Conservation (phyloP, 2,113 vertebrate genomes). For the Rhinolophus sinicus region DNA sequence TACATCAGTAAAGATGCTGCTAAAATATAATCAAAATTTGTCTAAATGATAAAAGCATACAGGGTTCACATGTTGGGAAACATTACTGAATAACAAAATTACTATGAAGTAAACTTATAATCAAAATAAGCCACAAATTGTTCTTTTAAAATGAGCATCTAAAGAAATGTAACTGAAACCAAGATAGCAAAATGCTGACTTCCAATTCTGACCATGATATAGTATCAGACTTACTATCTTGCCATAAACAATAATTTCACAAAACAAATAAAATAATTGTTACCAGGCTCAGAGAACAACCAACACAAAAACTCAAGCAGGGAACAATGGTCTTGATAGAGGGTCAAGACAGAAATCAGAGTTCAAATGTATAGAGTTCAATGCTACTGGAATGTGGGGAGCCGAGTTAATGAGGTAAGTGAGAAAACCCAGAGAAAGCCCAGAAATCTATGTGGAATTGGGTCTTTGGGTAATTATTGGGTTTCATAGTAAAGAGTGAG, state of each 20-base stretch:
- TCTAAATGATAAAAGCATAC: background rate
- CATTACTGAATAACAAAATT: background rate
- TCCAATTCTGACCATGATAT: background rate
- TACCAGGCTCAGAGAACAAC: background rate
- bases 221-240: background rate
- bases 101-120: background rate
- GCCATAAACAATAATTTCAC: background rate
- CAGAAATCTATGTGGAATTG: background rate
- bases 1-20: background rate
- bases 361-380: background rate
- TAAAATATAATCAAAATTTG: background rate
- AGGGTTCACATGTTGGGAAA: background rate
- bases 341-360: background rate
- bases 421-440: background rate
- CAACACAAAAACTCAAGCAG: background rate
- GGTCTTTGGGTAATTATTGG: background rate
- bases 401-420: background rate
- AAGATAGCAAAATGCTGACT: background rate
- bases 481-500: background rate
- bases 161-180: slow-evolving; percentile 7
- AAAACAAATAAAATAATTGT: background rate
- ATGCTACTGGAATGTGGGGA: background rate
- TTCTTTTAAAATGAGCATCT: background rate
- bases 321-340: background rate
- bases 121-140: background rate